Evolutionary conservation across 2,797 vertebrate species (phyloP).

Genomic region (Tarsius wallacei): DNA sequence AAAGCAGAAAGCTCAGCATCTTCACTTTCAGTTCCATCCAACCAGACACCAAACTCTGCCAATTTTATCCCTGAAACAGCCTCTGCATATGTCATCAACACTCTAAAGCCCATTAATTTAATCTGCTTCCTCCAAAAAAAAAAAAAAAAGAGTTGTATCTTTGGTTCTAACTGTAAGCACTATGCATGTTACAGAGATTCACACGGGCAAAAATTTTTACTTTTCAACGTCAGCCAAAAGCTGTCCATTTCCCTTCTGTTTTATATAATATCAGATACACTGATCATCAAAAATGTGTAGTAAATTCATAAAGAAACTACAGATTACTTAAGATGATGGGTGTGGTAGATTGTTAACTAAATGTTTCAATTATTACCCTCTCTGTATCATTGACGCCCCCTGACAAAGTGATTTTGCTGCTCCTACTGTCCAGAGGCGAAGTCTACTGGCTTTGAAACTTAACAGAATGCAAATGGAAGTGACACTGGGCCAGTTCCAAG

Average conservation of each 20-base stretch:
- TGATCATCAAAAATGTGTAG: background rate
- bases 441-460: background rate
- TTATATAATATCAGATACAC: background rate
- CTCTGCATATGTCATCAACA: background rate
- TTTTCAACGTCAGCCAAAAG: background rate
- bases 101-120: background rate
- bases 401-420: background rate
- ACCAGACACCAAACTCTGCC: background rate
- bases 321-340: background rate
- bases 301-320: background rate
- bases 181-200: background rate
- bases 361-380: background rate
- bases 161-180: slow-evolving; percentile 11
- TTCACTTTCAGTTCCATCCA: background rate
- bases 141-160: background rate
- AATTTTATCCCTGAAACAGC: background rate
- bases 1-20: background rate
- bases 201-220: background rate
- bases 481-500: background rate
- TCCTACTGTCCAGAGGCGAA: background rate
- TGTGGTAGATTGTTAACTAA: background rate
- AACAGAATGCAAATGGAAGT: background rate
- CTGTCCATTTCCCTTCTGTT: background rate
- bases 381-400: background rate
- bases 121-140: background rate